These are phyloP conservation scores for Nezara viridula DNA, from an alignment of 2,888 invertebrate genomes.

Conservation along the genomic window DNA sequence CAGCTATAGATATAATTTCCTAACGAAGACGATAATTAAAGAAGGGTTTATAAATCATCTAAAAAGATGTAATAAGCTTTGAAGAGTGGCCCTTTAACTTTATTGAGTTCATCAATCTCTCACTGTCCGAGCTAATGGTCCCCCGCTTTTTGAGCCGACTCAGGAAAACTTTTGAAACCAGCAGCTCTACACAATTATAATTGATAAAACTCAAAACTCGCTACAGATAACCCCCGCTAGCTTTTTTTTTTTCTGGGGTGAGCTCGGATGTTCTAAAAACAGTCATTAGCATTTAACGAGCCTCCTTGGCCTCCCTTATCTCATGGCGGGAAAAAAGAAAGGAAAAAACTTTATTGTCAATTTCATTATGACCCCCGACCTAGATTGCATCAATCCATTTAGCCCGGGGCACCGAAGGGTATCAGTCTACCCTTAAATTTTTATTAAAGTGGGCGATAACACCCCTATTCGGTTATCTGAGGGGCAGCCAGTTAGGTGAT, in stretches of 20 bases:
- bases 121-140: slow-evolving; percentile 19
- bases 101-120: slow-evolving; percentile 48
- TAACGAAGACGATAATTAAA: slow-evolving; percentile 39
- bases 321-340: not conserved
- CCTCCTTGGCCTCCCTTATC: not conserved
- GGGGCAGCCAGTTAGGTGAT: not conserved
- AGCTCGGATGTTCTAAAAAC: slow-evolving; percentile 21
- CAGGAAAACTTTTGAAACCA: slow-evolving; percentile 33
- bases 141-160: slow-evolving; percentile 28
- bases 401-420: not conserved
- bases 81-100: slow-evolving; percentile 40
- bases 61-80: slow-evolving; percentile 36
- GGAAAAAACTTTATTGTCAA: slow-evolving; percentile 22
- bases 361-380: not conserved
- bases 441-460: not conserved
- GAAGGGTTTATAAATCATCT: slow-evolving; percentile 13
- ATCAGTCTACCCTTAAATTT: not conserved
- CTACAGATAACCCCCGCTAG: not conserved
- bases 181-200: slow-evolving; percentile 11
- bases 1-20: slow-evolving; percentile 39
- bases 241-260: not conserved
- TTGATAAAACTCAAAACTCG: slow-evolving; percentile 47
- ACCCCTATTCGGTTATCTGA: not conserved
- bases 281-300: slow-evolving; percentile 45
- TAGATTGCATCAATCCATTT: slow-evolving; percentile 7